Evolutionary conservation across 1,140 invertebrate species (phyloP).

Genomic region (Drosophila pachea): DNA sequence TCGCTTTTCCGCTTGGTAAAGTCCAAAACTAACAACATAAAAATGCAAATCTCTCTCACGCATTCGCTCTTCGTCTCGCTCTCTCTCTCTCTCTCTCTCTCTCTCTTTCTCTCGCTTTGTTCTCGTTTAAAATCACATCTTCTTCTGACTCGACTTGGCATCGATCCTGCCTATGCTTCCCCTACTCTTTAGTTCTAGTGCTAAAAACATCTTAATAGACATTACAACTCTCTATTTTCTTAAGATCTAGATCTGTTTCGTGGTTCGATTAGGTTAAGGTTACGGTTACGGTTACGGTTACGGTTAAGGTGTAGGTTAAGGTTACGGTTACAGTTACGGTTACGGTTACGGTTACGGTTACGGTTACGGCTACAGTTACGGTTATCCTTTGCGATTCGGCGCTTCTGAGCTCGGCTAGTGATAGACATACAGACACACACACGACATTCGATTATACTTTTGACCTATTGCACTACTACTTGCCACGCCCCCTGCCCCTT

Average conservation of each 20-base stretch:
- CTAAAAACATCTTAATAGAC: slow-evolving; percentile 74
- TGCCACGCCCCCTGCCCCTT: slow-evolving; percentile 31
- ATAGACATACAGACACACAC: slow-evolving; percentile 50
- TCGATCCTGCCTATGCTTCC: slow-evolving; percentile 33
- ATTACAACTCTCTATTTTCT: slow-evolving; percentile 55
- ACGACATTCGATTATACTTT: slow-evolving; percentile 29
- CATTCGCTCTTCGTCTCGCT: slow-evolving; percentile 37
- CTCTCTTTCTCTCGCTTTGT: slow-evolving; percentile 40
- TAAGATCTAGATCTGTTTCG: slow-evolving; percentile 32
- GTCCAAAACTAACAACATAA: slow-evolving; percentile 60
- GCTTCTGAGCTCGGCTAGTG: slow-evolving; percentile 25
- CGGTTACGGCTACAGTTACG: neutral
- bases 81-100: slow-evolving; percentile 17
- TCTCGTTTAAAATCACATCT: slow-evolving; percentile 71
- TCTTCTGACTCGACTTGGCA: slow-evolving; percentile 59
- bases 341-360: slow-evolving; percentile 6
- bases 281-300: slow-evolving; percentile 6
- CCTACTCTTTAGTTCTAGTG: slow-evolving; percentile 63
- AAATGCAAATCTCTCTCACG: slow-evolving; percentile 45
- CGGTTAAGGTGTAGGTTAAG: neutral
- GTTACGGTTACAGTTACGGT: slow-evolving; percentile 1
- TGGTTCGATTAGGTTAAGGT: slow-evolving; percentile 20
- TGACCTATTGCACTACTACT: slow-evolving; percentile 31
- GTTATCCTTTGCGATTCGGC: slow-evolving; percentile 7
- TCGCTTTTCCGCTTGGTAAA: slow-evolving; percentile 41